Conservation (phyloP, 2,888 invertebrate genomes). For the Halocaridina rubra region DNA sequence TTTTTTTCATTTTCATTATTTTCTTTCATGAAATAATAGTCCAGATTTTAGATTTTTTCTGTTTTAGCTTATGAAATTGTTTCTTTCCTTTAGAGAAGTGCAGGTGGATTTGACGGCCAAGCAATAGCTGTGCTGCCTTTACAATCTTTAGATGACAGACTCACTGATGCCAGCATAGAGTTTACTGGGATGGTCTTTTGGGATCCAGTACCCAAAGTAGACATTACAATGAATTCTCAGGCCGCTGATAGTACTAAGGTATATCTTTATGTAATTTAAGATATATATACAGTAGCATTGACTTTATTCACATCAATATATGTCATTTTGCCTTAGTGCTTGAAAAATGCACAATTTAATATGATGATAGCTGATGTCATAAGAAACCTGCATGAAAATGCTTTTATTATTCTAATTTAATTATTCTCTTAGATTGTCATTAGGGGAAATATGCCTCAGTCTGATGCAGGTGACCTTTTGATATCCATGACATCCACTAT, state of each 20-base stretch:
- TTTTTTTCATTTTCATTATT: too few species aligned
- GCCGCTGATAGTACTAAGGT: constrained; percentile 39
- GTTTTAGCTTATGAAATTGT: too few species aligned
- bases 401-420: too few species aligned
- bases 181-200: constrained; percentile 32
- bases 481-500: constrained; percentile 16
- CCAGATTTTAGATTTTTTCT: too few species aligned
- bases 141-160: constrained; percentile 36
- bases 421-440: constrained; percentile 19
- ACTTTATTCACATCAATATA: too few species aligned
- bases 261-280: too few species aligned
- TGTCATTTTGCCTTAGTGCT: neutral
- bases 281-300: too few species aligned
- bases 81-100: constrained; percentile 7
- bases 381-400: too few species aligned
- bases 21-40: too few species aligned
- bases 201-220: constrained; percentile 17
- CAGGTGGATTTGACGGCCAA: constrained; percentile 35
- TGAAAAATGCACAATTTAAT: too few species aligned
- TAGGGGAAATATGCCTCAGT: neutral
- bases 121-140: constrained; percentile 44
- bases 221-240: constrained; percentile 26
- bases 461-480: constrained; percentile 20
- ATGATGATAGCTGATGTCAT: too few species aligned
- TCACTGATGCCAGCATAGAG: constrained; percentile 33